Evolutionary conservation across 2,797 vertebrate genomes (phyloP), one percentile per base, ranked within the genome.

Genomic region (Pterois miles): DNA sequence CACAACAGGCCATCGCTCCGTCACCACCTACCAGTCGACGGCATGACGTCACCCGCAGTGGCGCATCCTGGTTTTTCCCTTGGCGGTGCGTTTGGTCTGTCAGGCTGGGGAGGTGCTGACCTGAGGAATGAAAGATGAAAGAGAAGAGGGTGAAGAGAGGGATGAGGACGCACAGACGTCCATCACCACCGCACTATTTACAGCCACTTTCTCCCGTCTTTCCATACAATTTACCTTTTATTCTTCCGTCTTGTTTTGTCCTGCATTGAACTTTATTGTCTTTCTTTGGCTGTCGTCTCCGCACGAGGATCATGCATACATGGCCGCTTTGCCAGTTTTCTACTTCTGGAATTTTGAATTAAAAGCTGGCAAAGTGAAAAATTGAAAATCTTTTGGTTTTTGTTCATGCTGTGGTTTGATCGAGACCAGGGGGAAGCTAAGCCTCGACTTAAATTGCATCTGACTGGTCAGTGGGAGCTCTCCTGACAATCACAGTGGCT

Each of bases 21-120:
- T 83, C 64, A 40, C 23, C 85, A 74, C 84, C 66, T 65, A 11
- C 31, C 85, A 52, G 66, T 36, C 65, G 13, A 73, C 53, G 25
- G 52, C 20, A 18, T 82, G 85, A 86, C 69, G 73, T 92, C 91
- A 88, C 60, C 74, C 31, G 71, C 73, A 60, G 71, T 10, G 36
- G 74, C 67, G 76, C 81, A 22, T 82, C 84, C 87, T 86, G 70
- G 85, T 91, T 93, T 89, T 93, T 89, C 85, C 86, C 80, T 80
- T 64, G 74, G 82, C 77, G 65, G 82, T 10, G 69, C 4, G 57
- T 74, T 67, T 9, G 27, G 76, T 70, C 74, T 81, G 84, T 82
- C 64, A 43, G 54, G 68, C 71, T 27, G 79, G 90, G 77, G 86
- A 66, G 84, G 73, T 12, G 62, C 54, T 63, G 68, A 85, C 81